Percentiles rank a stretch among this genome's conserved stretches.
Evolutionary conservation across 1,140 invertebrate genomes (phyloP).

Genomic region (Calephelis virginiensis): DNA sequence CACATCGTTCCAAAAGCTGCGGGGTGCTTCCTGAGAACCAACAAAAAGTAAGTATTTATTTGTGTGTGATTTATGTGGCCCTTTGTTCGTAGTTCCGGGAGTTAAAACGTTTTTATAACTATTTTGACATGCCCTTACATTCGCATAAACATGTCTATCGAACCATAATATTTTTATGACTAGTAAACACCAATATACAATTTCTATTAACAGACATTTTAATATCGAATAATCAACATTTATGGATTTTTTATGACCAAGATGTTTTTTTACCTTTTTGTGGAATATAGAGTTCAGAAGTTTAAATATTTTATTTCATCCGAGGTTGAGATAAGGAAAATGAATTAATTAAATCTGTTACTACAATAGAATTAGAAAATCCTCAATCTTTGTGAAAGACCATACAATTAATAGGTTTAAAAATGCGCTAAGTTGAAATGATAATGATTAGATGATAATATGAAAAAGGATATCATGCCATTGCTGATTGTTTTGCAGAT

Average conservation of each 20-base stretch:
- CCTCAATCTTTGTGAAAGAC: no score
- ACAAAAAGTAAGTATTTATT: conserved; percentile 25
- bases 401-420: no score
- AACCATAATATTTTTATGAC: conserved; percentile 1
- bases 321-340: no score
- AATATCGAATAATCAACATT: not conserved
- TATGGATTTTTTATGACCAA: not conserved
- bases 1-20: conserved; percentile 2
- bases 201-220: conserved; percentile 6
- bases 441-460: no score
- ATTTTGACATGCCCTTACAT: conserved; percentile 39
- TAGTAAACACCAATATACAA: not conserved
- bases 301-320: no score
- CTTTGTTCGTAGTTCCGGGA: conserved; percentile 59
- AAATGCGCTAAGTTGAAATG: no score
- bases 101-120: conserved; percentile 52
- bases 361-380: no score
- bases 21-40: conserved; percentile 17
- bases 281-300: not conserved
- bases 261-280: not conserved
- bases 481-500: no score
- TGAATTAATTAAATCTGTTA: no score
- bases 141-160: conserved; percentile 26
- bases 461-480: no score
- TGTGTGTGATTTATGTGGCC: conserved; percentile 56